A percentile compares a stretch with the other conserved stretches of the same genome.
Evolutionary conservation across 2,888 invertebrate genomes (phyloP).

Genomic region (Proisotoma minuta): DNA sequence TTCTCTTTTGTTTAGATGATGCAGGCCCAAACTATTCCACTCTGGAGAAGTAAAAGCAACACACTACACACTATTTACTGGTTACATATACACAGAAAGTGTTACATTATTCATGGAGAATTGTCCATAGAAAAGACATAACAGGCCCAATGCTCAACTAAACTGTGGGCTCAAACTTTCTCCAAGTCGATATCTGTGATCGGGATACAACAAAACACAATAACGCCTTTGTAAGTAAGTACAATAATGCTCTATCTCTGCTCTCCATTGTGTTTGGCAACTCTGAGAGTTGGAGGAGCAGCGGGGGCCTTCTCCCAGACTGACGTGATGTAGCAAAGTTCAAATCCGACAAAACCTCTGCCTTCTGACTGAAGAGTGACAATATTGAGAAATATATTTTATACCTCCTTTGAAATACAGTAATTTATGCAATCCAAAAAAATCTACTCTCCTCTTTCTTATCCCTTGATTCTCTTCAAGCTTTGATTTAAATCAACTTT

Average conservation of each 20-base stretch:
- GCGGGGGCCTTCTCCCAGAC: neutral
- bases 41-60: too few species aligned
- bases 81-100: too few species aligned
- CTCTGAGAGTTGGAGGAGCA: neutral
- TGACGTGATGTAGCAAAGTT: neutral
- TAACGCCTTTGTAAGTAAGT: constrained; percentile 5
- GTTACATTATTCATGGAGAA: constrained; percentile 36
- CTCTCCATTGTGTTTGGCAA: neutral
- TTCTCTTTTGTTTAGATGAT: too few species aligned
- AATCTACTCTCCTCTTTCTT: neutral
- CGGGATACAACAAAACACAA: neutral
- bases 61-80: too few species aligned
- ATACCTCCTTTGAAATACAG: neutral
- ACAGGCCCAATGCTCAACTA: constrained; percentile 5
- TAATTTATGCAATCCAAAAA: constrained; percentile 8
- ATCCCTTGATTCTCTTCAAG: too few species aligned
- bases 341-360: constrained; percentile 5
- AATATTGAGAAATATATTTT: constrained; percentile 14
- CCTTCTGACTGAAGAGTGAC: constrained; percentile 10
- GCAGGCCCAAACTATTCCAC: too few species aligned
- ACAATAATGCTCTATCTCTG: neutral
- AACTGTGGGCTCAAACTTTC: too few species aligned
- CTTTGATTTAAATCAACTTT: too few species aligned
- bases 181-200: neutral
- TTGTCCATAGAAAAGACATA: constrained; percentile 29